Conservation (phyloP, 2,888 invertebrate genomes). For the Steinernema carpocapsae region DNA sequence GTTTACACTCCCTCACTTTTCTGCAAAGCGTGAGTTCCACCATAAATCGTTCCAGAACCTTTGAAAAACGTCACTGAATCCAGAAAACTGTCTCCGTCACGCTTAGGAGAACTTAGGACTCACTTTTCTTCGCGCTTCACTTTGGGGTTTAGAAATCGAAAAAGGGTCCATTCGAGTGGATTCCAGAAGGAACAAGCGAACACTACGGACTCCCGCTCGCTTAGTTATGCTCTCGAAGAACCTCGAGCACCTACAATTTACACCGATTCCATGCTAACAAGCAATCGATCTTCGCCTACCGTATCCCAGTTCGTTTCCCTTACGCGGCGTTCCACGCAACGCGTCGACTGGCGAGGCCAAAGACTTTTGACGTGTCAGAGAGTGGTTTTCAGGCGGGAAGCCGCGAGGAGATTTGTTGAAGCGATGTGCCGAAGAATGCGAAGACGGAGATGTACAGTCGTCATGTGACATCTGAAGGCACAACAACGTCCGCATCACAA, state of each 20-base stretch:
- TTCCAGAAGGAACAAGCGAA: neutral
- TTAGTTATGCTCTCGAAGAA: neutral
- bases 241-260: neutral
- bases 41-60: constrained; percentile 16
- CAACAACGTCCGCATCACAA: constrained; percentile 13
- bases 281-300: constrained; percentile 15
- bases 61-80: neutral
- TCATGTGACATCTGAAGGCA: neutral
- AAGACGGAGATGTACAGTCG: neutral
- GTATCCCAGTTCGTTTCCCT: constrained; percentile 6
- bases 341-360: constrained; percentile 1
- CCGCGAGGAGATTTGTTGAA: constrained; percentile 27
- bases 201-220: neutral
- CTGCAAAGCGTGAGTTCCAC: neutral
- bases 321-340: neutral
- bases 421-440: neutral
- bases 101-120: neutral
- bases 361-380: constrained; percentile 27
- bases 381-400: neutral
- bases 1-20: too few species aligned
- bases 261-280: neutral
- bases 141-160: neutral
- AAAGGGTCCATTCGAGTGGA: neutral
- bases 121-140: constrained; percentile 1
- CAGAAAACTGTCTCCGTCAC: neutral